Evolutionary conservation across 2,888 invertebrate species (phyloP), one percentile per base, ranked within the genome.

Genomic region (Lobophora halterata): DNA sequence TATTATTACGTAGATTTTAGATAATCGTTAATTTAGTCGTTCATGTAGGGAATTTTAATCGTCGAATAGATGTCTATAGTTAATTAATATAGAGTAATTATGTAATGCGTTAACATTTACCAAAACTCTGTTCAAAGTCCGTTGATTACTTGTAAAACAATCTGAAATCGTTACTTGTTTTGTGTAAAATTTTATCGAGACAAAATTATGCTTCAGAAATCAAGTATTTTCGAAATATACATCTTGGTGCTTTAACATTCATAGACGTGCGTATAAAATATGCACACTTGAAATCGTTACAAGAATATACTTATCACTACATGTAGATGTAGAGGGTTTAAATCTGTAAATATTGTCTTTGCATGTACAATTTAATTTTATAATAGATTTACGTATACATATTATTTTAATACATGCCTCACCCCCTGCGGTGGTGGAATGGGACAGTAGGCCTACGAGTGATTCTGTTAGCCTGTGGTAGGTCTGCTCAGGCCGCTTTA

Each of bases 31-130:
- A 67, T 63, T n/a, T 74, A 76, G 69, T 65, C 58, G 65, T 73
- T 77, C 69, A 66, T 74, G 45, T 74, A 81, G 75, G 66, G 61
- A 79, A 77, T 70, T 77, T 64, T 78, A 74, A 74, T 68, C 64
- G 61, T 74, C 70, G 61, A 52, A 66, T 74, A 78, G 75, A 55
- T 78, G 71, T 75, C 65, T 62, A 70, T 76, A 78, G 76, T 64
- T 74, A 72, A 68, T 64, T 74, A 68, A 71, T 63, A 46, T 58
- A 38, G 67, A 57, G 44, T 72, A 63, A 58, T 58, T 68, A 31
- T 37, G 29, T 43, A 67, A 58, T 62, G 51, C 59, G 76, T 71
- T 71, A 73, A 73, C 61, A 58, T 74, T 81, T 80, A 85, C 83
- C 82, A 83, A 85, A 85, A 77, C 75, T 78, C 67, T 76, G 63